Percentiles rank a stretch among this genome's conserved stretches.
Conservation (phyloP, 1,140 invertebrate species). For the Drosophila simulans region DNA sequence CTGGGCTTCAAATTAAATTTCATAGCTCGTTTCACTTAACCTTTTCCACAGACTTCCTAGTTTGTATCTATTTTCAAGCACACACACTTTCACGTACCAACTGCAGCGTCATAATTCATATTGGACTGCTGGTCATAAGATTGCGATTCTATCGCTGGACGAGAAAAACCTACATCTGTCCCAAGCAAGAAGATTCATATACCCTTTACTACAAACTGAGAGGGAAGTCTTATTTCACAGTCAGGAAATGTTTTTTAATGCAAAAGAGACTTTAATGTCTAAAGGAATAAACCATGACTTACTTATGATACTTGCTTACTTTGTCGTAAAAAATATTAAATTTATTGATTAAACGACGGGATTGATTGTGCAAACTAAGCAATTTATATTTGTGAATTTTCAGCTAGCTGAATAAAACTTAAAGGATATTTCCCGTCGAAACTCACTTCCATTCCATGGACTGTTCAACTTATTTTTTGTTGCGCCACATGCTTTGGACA, state of each 20-base stretch:
- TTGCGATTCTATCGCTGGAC: conserved; percentile 7
- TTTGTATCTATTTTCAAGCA: conserved; percentile 8
- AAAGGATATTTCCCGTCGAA: conserved; percentile 1
- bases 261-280: too few relatives aligned
- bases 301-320: too few relatives aligned
- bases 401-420: not conserved
- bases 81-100: not conserved
- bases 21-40: conserved; percentile 7
- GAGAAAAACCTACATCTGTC: not conserved
- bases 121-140: conserved; percentile 21
- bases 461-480: conserved; percentile 21
- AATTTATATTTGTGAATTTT: too few relatives aligned
- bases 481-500: conserved; percentile 60
- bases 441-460: not conserved
- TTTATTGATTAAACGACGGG: too few relatives aligned
- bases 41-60: not conserved
- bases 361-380: too few relatives aligned
- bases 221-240: not conserved
- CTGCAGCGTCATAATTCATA: conserved; percentile 45
- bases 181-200: not conserved
- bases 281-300: too few relatives aligned
- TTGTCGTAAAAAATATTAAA: too few relatives aligned
- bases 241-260: too few relatives aligned
- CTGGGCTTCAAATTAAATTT: conserved; percentile 32
- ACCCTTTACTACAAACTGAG: not conserved